Base-by-base conservation (phyloP, 1,140 invertebrate species). In the Himalopsyche phryganea region DNA sequence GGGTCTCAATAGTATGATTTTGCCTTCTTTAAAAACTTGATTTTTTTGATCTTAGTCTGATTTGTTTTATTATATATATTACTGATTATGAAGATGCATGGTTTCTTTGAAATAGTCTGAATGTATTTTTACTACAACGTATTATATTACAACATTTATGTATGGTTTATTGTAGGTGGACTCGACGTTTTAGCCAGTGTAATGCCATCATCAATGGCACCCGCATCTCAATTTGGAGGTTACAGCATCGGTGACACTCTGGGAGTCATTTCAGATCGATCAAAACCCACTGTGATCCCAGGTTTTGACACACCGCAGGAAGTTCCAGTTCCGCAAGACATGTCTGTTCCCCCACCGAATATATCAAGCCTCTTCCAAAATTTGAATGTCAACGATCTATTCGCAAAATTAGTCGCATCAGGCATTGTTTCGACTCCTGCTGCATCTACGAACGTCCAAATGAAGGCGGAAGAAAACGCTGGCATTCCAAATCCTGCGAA, bases 301-400 rank as follows among this genome's bases (percentile, higher is more conserved):
- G 23, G 23, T 9, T 28, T 28, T 9, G 23, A 28, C 28, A 20
- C 44, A 2, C 28, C 9, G 33, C 58, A 28, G 23, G 23, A 28
- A 3, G 9, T 9, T 28, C 9, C 23, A 9, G 4, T 28, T 28
- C 68, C 69, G 9, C 47, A 75, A 5, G 57, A 63, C 1, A 68
- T 72, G 23, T 71, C 72, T 50, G 72, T 72, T 56, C 72, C 67
- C n/a, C 55, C 68, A 1, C 55, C 52, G 5, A 47, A 47, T 15
- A 61, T 63, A 5, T 56, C 66, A 0, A 36, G 55, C 0, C 10
- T 70, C 2, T 65, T 74, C 13, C 68, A 60, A 10, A 79, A 81
- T 46, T 70, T 91, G 0, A 89, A 93, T 68, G 86, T 94, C 23
- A 85, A 83, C 57, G 89, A 92, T 65, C 71, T 96, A 15, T 91